Evolutionary conservation across 1,140 invertebrate species (phyloP).

Genomic region (Lasioglossum baleicum): DNA sequence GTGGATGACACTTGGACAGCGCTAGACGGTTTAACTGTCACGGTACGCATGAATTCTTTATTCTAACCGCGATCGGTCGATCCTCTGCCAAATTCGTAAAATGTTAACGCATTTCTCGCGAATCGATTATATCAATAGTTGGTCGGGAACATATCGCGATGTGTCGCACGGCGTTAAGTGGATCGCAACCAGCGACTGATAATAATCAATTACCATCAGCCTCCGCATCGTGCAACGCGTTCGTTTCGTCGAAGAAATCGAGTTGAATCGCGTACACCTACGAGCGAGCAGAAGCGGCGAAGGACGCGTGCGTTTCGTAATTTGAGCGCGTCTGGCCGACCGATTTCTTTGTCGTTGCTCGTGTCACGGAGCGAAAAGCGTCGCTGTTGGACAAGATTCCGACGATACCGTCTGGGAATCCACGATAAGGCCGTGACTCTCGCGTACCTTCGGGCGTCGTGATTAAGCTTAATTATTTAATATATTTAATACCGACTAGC

Average conservation of each 20-base stretch:
- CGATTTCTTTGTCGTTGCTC: conserved; percentile 49
- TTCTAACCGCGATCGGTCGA: too few relatives aligned
- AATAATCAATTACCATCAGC: not conserved
- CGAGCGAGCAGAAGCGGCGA: conserved; percentile 22
- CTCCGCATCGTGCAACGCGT: not conserved
- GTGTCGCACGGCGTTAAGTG: not conserved
- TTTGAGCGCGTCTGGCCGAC: conserved; percentile 18
- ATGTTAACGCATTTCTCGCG: not conserved
- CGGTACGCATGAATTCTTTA: conserved; percentile 38
- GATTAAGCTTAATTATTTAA: conserved; percentile 38
- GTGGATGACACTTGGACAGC: not conserved
- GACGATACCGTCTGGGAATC: conserved; percentile 21
- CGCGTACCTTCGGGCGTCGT: not conserved
- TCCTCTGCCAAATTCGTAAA: too few relatives aligned
- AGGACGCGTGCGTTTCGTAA: conserved; percentile 39
- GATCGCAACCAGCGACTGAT: not conserved
- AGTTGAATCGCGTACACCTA: not conserved
- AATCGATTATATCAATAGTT: not conserved
- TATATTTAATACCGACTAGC: conserved; percentile 26
- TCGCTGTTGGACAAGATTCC: conserved; percentile 30
- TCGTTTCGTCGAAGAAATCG: conserved; percentile 1
- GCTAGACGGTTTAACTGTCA: conserved; percentile 14
- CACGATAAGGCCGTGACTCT: conserved; percentile 13
- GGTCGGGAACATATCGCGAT: not conserved
- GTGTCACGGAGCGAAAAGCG: conserved; percentile 38